Evolutionary conservation across 2,113 vertebrate genomes (phyloP).

Genomic region (Genyomyrus donnyi): DNA sequence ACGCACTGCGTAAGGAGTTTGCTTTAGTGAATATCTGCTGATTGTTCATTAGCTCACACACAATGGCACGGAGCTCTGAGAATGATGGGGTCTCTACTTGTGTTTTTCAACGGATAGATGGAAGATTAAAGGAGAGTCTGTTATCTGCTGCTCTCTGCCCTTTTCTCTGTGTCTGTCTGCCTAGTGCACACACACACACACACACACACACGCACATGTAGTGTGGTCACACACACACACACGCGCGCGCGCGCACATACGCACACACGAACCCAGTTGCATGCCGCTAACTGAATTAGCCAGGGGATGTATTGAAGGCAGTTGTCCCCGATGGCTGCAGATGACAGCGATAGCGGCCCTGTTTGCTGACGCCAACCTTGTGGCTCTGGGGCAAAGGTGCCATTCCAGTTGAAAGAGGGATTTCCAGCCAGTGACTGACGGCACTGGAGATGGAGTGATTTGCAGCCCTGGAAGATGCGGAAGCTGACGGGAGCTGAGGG

Average conservation of each 20-base stretch:
- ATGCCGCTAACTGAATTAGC: neutral
- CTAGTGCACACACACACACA: neutral
- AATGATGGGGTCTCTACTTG: neutral
- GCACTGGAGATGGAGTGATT: neutral
- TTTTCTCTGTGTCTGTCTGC: neutral
- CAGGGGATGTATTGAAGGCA: neutral
- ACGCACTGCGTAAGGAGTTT: neutral
- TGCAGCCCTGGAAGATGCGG: neutral
- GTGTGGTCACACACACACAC: slow-evolving; percentile 16
- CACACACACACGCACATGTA: slow-evolving; percentile 1
- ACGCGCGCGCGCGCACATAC: slow-evolving; percentile 22
- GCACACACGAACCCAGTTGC: slow-evolving; percentile 20
- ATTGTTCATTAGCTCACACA: neutral
- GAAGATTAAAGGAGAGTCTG: slow-evolving; percentile 5
- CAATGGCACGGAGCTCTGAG: neutral
- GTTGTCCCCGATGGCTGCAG: neutral
- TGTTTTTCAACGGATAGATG: neutral
- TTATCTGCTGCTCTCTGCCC: neutral
- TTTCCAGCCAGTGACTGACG: neutral
- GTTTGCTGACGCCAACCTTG: neutral
- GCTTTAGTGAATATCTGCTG: neutral
- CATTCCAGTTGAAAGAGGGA: neutral
- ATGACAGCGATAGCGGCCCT: neutral
- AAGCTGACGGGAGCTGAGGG: too few relatives aligned
- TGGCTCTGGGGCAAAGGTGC: neutral